These are phyloP conservation scores for Microctonus brassicae DNA, from an alignment of 2,888 invertebrate genomes.

Conservation along the genomic window DNA sequence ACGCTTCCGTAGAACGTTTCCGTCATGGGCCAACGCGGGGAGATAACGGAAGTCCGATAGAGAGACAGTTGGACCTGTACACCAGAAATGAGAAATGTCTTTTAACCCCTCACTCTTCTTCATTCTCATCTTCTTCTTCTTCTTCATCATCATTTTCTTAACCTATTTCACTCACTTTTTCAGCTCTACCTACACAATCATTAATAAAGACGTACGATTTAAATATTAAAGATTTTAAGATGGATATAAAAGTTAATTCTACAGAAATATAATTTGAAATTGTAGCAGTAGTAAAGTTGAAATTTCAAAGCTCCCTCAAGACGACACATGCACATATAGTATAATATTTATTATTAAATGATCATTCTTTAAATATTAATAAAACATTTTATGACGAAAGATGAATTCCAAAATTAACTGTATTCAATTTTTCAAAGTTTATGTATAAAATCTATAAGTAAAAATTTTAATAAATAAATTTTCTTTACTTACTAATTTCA, in stretches of 20 bases:
- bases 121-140: conserved; percentile 4
- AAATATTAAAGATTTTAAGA: conserved; percentile 61
- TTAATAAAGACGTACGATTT: neutral
- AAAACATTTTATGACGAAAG: too few relatives aligned
- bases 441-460: too few relatives aligned
- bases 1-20: conserved; percentile 61
- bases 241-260: conserved; percentile 42
- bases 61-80: conserved; percentile 50
- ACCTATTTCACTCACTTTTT: conserved; percentile 14
- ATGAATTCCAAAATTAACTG: too few relatives aligned
- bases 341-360: too few relatives aligned
- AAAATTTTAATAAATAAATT: too few relatives aligned
- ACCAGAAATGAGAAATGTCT: conserved; percentile 70
- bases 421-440: too few relatives aligned
- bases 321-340: too few relatives aligned
- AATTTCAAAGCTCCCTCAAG: neutral
- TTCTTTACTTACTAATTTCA: neutral
- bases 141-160: conserved; percentile 33
- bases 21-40: conserved; percentile 41
- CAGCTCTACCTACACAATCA: neutral
- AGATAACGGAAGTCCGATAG: conserved; percentile 67
- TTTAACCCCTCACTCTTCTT: conserved; percentile 45
- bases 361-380: neutral
- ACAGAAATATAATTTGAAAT: neutral
- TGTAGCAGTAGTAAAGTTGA: neutral